Evolutionary conservation across 2,797 vertebrate genomes (phyloP), one percentile per base, ranked within the genome.

Genomic region (Centroberyx gerrardi): DNA sequence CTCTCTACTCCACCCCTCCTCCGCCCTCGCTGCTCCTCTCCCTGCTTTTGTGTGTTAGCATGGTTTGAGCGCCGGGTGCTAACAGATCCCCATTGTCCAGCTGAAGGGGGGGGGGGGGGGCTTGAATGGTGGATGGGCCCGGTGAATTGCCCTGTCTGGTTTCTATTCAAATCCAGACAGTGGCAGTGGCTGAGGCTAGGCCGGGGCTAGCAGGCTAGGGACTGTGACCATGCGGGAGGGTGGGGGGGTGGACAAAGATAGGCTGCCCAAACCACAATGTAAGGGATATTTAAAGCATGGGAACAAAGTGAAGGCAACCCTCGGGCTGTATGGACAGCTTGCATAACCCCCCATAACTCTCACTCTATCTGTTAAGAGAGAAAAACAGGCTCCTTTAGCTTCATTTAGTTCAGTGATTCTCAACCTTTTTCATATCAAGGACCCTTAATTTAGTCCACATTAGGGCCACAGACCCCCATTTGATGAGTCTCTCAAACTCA

Each of bases 131-230:
- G 95, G 94, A 94, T 93, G 94, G 93, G 22, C 22, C 22, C 22
- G 22, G 22, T 22, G 22, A 22, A 96, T 95, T 94, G 93, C 48
- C 53, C 95, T 96, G 96, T 96, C 95, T 96, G 95, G 95, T 95
- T 96, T 96, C 95, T 96, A 96, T 96, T 96, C 95, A 96, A 96
- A 96, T 96, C 95, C 95, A 96, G 96, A 95, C 96, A 95, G 94
- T 31, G 38, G 42, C 15, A n/a, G 40, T 27, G n/a, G 65, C 58
- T 27, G n/a, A 5, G 33, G 33, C 33, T 33, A n/a, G 22, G 33
- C 33, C 31, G 40, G 52, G 52, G 64, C 64, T 68, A 48, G 13
- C 10, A 18, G 36, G 38, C 52, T 33, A 36, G 22, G 44, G 29
- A 53, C 10, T 15, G 68, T n/a, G 62, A 10, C 13, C 10, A 22